These are phyloP conservation scores for Fregetta grallaria DNA, from an alignment of 2,113 vertebrate genomes.

Conservation along the genomic window DNA sequence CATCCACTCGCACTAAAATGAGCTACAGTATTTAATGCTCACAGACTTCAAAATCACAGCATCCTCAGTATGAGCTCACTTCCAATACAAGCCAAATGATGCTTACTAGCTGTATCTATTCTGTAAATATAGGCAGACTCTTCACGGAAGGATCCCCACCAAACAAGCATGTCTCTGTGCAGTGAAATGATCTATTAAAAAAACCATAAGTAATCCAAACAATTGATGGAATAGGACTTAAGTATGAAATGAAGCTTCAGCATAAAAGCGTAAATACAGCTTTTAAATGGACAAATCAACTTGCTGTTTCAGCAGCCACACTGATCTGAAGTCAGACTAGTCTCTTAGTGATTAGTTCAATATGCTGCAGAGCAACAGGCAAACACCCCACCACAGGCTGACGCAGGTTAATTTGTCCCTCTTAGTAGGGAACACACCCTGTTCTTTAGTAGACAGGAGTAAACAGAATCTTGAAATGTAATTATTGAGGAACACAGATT, in stretches of 20 bases:
- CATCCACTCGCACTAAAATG: background rate
- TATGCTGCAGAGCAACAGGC: background rate
- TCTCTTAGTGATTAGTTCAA: background rate
- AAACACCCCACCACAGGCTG: background rate
- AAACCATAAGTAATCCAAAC: background rate
- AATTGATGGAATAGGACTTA: background rate
- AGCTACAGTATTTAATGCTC: background rate
- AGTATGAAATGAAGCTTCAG: background rate
- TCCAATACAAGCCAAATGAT: background rate
- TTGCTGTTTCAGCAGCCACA: background rate
- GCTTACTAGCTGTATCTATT: background rate
- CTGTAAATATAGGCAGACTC: background rate
- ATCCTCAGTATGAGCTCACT: background rate
- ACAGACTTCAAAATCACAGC: background rate
- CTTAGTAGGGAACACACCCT: background rate
- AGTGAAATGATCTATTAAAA: background rate
- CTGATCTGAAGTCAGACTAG: background rate
- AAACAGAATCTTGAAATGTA: background rate
- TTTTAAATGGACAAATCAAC: background rate
- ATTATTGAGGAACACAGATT: background rate
- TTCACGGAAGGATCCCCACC: background rate
- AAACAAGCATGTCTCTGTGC: background rate
- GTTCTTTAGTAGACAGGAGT: background rate
- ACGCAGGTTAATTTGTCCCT: background rate
- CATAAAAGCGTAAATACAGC: background rate